phyloP scores from a whole-genome alignment of 2,113 vertebrate genomes.

The Platysternon megacephalum region DNA sequence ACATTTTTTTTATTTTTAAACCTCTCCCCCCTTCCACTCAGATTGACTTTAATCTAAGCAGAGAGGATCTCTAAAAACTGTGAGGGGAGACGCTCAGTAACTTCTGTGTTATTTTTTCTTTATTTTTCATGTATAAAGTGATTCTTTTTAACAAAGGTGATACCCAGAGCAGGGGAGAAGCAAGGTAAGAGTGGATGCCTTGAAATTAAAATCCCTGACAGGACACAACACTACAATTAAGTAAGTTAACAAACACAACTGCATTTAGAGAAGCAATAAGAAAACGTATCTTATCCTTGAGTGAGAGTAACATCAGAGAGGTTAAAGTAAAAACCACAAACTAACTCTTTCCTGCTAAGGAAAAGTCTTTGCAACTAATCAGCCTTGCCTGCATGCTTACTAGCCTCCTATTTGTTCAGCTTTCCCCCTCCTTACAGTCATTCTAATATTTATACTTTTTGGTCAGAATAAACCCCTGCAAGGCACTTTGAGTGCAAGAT shows the following conservation, averaged over 20 bases:
- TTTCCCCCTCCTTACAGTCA: constrained; percentile 36
- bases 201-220: not conserved
- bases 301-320: not conserved
- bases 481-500: constrained; percentile 38
- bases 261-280: not conserved
- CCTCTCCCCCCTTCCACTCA: not conserved
- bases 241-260: not conserved
- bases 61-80: not conserved
- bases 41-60: not conserved
- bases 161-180: not conserved
- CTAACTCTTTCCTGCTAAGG: not conserved
- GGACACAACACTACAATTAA: not conserved
- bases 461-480: constrained; percentile 1
- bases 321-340: constrained; percentile 16
- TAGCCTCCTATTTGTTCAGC: constrained; percentile 23
- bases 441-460: not conserved
- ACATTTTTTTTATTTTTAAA: not conserved
- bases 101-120: accelerated
- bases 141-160: not conserved
- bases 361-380: not conserved
- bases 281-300: not conserved
- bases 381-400: constrained; percentile 16
- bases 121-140: not conserved
- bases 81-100: not conserved
- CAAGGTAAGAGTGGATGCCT: not conserved